Percentiles rank a stretch among this genome's conserved stretches.
These are phyloP conservation scores for Axinella damicornis DNA, from an alignment of 37 sponge, comb jelly and placozoan species.

Conservation along the genomic window DNA sequence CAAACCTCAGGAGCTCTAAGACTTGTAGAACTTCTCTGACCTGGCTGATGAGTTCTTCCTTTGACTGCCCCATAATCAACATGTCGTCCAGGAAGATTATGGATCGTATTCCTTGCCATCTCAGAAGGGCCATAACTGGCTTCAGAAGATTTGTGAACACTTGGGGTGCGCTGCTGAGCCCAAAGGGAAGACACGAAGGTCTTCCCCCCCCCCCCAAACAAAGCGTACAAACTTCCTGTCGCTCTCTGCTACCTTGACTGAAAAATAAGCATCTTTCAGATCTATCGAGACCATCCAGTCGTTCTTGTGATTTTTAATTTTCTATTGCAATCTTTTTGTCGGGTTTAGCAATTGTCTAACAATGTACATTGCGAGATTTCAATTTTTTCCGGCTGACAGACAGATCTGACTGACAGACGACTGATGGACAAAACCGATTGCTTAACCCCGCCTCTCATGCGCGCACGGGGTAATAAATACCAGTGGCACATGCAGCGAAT, in stretches of 20 bases:
- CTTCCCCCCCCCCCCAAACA: neutral
- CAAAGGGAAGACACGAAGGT: slow-evolving; percentile 31
- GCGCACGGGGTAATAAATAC: too few species aligned
- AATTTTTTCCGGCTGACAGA: too few species aligned
- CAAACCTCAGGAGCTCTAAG: slow-evolving; percentile 20
- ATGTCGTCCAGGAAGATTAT: slow-evolving; percentile 27
- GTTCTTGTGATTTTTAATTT: neutral
- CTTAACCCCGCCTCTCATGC: too few species aligned
- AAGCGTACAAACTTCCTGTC: slow-evolving; percentile 13
- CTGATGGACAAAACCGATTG: too few species aligned
- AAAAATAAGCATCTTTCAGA: slow-evolving; percentile 24
- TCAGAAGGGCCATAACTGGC: neutral
- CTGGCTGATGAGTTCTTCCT: neutral
- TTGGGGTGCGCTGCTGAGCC: slow-evolving; percentile 7
- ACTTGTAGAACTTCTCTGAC: neutral
- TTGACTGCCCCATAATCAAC: neutral
- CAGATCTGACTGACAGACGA: too few species aligned
- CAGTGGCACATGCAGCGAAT: too few species aligned
- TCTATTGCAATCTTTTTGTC: neutral
- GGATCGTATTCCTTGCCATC: neutral
- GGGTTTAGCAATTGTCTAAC: too few species aligned
- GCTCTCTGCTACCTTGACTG: neutral
- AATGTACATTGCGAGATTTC: too few species aligned
- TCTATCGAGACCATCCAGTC: slow-evolving; percentile 1
- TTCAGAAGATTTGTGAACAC: slow-evolving; percentile 14